Base-by-base conservation (phyloP, 2,113 vertebrate species). In the Psittacula cyanocephala region DNA sequence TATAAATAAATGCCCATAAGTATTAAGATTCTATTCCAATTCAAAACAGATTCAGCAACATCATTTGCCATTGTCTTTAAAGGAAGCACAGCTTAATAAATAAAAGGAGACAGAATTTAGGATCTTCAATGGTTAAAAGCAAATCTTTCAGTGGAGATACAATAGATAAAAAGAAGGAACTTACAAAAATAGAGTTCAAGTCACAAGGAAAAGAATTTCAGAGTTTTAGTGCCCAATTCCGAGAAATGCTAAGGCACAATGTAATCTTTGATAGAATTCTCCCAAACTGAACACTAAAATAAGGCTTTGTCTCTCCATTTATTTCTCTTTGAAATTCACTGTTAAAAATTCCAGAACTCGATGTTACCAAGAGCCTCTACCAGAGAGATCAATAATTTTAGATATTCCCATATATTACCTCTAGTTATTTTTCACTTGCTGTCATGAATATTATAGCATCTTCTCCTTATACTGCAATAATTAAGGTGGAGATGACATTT, bases 401-500 rank as follows among this genome's bases (percentile, higher is more conserved):
- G 68, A 88, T 91, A 77, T 77, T 68, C 68, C 17, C 59, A 77
- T 90, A n/a, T 88, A 94, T 83, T 93, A 75, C 53, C 65, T 27
- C 41, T 20, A 78, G 91, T 76, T 88, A 53, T 69, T 91, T 94
- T 96, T 96, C 84, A 81, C 81, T 95, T 91, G 39, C 83, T 96
- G 71, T 84, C 85, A 60, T 72, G 72, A 89, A 85, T 94, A 95
- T 93, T 97, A 39, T 79, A 91, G 74, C 46, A 68, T 84, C 76
- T 93, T 83, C 82, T 89, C 63, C 49, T 84, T 88, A 46, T 80
- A 80, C 44, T 80, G 76, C 62, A 82, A 91, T 95, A 95, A 97
- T 97, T 97, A 96, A 94, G 69, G 62, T 79, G 78, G 41, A 91
- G 33, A 80, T 96, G 95, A 86, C 87, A 93, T 81, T 96, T 95